phyloP scores from a whole-genome alignment of 2,888 invertebrate genomes.

The Phoronis australis region DNA sequence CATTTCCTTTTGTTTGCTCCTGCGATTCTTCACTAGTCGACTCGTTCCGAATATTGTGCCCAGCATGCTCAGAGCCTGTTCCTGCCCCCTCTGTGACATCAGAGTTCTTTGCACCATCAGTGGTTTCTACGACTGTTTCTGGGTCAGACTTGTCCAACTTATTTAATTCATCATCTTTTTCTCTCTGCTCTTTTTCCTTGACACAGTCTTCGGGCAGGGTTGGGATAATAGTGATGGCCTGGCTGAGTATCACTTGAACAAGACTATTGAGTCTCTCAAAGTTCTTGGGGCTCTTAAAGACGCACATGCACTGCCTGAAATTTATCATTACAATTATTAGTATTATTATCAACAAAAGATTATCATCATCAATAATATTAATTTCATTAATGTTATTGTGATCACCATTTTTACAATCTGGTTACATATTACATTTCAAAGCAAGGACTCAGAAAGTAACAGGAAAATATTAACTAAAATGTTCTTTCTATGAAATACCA shows the following conservation, averaged over 20 bases:
- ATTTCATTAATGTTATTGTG: too few relatives aligned
- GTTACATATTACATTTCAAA: too few relatives aligned
- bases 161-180: slow-evolving; percentile 14
- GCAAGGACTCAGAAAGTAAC: too few relatives aligned
- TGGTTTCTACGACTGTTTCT: slow-evolving; percentile 9
- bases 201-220: slow-evolving; percentile 33
- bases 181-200: slow-evolving; percentile 17
- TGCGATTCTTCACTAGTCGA: slow-evolving; percentile 8
- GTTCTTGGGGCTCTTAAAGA: slow-evolving; percentile 86
- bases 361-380: too few relatives aligned
- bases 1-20: slow-evolving; percentile 23
- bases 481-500: too few relatives aligned
- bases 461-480: too few relatives aligned
- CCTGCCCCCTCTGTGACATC: background rate
- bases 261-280: slow-evolving; percentile 84
- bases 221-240: slow-evolving; percentile 72
- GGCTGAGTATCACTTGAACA: slow-evolving; percentile 78
- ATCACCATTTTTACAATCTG: too few relatives aligned
- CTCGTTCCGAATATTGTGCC: slow-evolving; percentile 1
- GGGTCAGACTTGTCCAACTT: slow-evolving; percentile 1
- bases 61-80: background rate
- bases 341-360: too few relatives aligned
- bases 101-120: background rate
- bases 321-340: too few relatives aligned
- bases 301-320: slow-evolving; percentile 91